Evolutionary conservation across 2,797 vertebrate species (phyloP), one percentile per base, ranked within the genome.

Genomic region (Sternotherus odoratus): DNA sequence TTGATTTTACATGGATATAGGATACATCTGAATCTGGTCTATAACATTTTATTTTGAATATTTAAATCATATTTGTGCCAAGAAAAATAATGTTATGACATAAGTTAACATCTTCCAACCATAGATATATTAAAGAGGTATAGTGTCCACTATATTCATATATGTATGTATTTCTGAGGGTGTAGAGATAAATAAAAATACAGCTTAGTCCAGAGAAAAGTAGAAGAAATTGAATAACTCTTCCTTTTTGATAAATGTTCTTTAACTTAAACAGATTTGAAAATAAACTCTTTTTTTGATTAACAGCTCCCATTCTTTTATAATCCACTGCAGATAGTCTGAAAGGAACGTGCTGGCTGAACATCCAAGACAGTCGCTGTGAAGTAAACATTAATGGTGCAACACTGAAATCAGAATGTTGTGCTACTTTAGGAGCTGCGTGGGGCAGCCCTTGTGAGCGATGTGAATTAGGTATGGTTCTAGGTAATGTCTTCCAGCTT

Each of bases 261-360:
- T 69, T 69, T 69, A 39, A n/a, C n/a, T 23, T 69, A 39, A 69
- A 69, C 19, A 69, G 66, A 23, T 69, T 39, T 39, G 36, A 69
- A 69, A 69, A 69, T 69, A 69, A 69, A 69, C 21, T 69, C 13
- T 87, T 77, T 91, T 39, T 7, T 43, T 96, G 79, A 5, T 69
- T 95, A 46, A 77, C 48, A 63, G 2, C 83, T 84, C 24, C 26
- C 82, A 2, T 56, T 81, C 24, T 86, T 79, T 95, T 95, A 66
- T 93, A 5, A 94, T 94, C 77, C 12, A 2, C 86, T 96, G 72
- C 97, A 98, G 98, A 98, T 66, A 98, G 97, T 88, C 90, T 98
- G 80, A 98, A 98, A 88, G 98, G 98, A 81, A 98, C 98, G 46
- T 98, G 98, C 86, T 98, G 98, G 98, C 97, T 98, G n/a, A 98